These are phyloP conservation scores for Novumbra hubbsi DNA, from an alignment of 2,797 vertebrate genomes.

Conservation along the genomic window DNA sequence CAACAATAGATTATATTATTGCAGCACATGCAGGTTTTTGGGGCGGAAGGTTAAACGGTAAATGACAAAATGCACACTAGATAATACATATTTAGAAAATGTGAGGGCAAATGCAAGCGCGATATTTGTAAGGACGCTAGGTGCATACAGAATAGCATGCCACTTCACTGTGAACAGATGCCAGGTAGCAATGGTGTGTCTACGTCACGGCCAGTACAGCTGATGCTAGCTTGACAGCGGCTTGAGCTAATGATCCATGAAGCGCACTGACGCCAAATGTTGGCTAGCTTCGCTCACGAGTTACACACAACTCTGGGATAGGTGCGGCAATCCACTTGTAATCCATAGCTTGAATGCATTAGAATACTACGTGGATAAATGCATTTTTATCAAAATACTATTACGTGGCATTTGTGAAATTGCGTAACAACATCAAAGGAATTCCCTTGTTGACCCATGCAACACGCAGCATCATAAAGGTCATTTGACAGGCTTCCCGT, in stretches of 20 bases:
- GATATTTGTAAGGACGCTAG: background rate
- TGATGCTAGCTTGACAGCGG: conserved; percentile 67
- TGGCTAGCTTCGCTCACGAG: conserved; percentile 48
- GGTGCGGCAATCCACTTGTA: background rate
- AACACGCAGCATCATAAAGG: conserved; percentile 63
- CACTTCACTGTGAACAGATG: background rate
- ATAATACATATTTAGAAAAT: background rate
- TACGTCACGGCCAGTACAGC: conserved; percentile 73
- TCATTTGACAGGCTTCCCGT: conserved; percentile 58
- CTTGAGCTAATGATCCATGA: conserved; percentile 59
- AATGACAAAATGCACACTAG: background rate
- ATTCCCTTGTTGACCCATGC: conserved; percentile 58
- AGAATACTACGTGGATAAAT: background rate
- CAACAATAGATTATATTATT: too few species aligned
- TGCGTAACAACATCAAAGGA: conserved; percentile 49
- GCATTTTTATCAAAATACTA: background rate
- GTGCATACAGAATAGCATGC: conserved; percentile 35
- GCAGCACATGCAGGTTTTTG: too few species aligned
- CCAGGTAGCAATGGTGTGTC: conserved; percentile 48
- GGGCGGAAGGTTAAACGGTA: background rate
- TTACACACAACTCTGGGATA: background rate
- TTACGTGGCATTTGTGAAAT: conserved; percentile 9
- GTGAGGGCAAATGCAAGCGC: background rate
- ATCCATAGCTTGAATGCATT: background rate
- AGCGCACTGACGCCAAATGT: conserved; percentile 68